Base-by-base conservation (phyloP, 2,113 vertebrate species). In the Dryoscopus gambensis region DNA sequence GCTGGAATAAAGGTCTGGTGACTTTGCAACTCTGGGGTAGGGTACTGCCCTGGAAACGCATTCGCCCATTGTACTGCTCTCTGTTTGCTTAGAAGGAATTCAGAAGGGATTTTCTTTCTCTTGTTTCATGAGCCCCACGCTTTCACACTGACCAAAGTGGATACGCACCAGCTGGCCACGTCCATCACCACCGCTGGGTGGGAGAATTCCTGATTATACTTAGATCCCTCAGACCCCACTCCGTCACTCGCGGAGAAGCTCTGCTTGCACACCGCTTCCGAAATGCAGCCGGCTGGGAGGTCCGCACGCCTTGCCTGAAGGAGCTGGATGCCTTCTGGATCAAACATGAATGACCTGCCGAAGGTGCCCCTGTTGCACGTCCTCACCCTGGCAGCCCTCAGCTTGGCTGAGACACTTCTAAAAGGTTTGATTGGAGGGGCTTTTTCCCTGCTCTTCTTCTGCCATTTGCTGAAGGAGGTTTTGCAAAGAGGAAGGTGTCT, bases 161-260 rank as follows among this genome's bases (percentile, higher is more conserved):
- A 98, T 98, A 98, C 46, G 65, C 67, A 97, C 94, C 99, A 99
- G 98, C 98, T 99, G 99, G 97, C 81, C 78, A 53, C 3, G 98
- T 99, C 99, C 95, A 96, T 99, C 99, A 98, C 67, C 16, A 37
- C 93, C 33, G 56, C 95, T 90, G 98, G 97, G 98, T 97, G 97
- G 96, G 97, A 98, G 96, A 98, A 98, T 98, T 98, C 98, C 98
- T 98, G 97, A 98, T 98, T 98, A 98, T 98, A 98, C 98, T 98
- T 98, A 98, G 98, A 98, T 97, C 95, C 92, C 9, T 62, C 87
- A 96, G 98, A 97, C 97, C 96, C 96, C 68, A 94, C 92, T 96
- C 96, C 79, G 93, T 96, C 96, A 93, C 94, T 97, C 90, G 93
- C 73, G 18, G 95, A 95, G 70, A n/a, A 97, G 96, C 89, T 86